Evolutionary conservation across 2,113 vertebrate genomes (phyloP), one percentile per base, ranked within the genome.

Genomic region (Gobius niger): DNA sequence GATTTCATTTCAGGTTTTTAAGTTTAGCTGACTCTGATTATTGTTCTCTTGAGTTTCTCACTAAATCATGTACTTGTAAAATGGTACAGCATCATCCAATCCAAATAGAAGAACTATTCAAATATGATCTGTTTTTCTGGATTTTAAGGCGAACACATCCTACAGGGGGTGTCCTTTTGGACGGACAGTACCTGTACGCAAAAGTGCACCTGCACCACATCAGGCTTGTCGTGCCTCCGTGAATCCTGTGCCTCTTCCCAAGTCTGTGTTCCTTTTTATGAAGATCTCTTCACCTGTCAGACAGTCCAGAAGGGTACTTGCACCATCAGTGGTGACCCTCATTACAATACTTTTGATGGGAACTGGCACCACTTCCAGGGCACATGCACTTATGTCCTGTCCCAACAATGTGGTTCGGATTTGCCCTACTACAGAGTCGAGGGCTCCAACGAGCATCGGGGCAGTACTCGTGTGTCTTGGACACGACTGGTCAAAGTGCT

Each of bases 321-420:
- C 82, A 89, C 70, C n/a, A 72, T 89, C 52, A 74, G 67, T 54
- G 86, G 88, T 0, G 89, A 91, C 67, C 84, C 83, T 6, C 91
- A 91, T 73, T 92, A 90, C 77, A 76, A 75, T 57, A 91, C 88
- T n/a, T 91, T 91, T 8, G 91, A 92, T 49, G 46, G 72, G 0
- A 7, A 0, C 6, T 1, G 82, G 42, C 87, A 88, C n/a, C 54
- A 68, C 67, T 88, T 88, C 53, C 88, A 82, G 40, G 90, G 90
- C 14, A 82, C 82, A 10, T 85, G 88, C 61, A 83, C 78, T 0
- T 90, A 90, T 5, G 68, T 89, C 67, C 77, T 91, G 6, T 89
- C 89, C 41, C 72, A 89, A 72, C 56, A 87, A 34, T 92, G 91
- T 53, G 63, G 56, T 9, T 10, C 0, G 5, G 63, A 11, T 1